Evolutionary conservation across 2,113 vertebrate genomes (phyloP).

Genomic region (Zapus hudsonius): DNA sequence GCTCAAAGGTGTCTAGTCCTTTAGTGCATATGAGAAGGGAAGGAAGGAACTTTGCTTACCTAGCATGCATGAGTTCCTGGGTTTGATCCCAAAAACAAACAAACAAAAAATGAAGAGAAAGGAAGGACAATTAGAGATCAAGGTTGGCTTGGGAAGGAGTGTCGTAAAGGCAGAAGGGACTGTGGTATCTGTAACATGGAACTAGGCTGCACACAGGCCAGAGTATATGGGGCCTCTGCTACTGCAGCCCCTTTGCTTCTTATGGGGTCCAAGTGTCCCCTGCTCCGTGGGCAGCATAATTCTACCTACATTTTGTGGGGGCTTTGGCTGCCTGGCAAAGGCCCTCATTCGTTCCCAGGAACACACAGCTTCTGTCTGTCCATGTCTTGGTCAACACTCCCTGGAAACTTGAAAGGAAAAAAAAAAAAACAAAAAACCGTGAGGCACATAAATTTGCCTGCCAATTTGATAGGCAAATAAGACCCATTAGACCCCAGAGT

Average conservation of each 20-base stretch:
- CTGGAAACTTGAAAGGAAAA: constrained; percentile 3
- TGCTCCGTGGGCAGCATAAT: not conserved
- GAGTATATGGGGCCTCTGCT: not conserved
- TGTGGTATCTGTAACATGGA: not conserved
- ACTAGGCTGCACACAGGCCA: not conserved
- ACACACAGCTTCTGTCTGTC: not conserved
- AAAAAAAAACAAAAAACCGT: constrained; percentile 20
- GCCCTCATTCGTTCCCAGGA: not conserved
- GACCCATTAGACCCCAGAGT: not conserved
- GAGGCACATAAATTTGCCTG: constrained; percentile 46
- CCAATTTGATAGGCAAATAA: constrained; percentile 63
- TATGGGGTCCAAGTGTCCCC: not conserved
- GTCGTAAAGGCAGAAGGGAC: not conserved
- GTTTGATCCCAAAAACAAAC: not conserved
- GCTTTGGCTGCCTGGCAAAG: not conserved
- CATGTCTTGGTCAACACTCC: not conserved
- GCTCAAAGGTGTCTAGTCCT: not conserved
- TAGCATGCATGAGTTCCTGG: not conserved
- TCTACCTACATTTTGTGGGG: not conserved
- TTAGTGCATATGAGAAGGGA: not conserved
- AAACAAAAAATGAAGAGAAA: not conserved
- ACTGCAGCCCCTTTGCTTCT: too few relatives aligned
- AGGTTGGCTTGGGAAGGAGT: not conserved
- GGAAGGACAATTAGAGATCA: not conserved
- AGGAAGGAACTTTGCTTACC: not conserved